Conservation (phyloP, 1,140 invertebrate genomes). For the Drosophila pectinifera region DNA sequence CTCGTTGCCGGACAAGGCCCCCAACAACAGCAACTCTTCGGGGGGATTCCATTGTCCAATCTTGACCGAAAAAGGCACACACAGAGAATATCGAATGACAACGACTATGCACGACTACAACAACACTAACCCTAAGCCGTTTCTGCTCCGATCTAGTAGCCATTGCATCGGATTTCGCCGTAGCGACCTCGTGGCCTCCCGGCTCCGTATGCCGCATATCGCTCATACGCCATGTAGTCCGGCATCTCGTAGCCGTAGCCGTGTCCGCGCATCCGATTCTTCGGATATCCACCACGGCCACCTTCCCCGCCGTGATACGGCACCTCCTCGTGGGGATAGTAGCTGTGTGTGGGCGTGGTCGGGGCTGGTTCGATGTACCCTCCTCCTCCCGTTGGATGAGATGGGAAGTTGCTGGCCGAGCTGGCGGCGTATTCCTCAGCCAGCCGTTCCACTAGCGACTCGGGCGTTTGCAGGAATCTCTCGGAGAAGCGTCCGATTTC, state of each 20-base stretch:
- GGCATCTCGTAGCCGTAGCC: slow-evolving; percentile 50
- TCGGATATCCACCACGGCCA: slow-evolving; percentile 19
- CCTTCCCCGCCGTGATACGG: slow-evolving; percentile 10
- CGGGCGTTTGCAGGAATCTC: slow-evolving; percentile 84
- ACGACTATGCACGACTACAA: slow-evolving; percentile 65
- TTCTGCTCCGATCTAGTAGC: slow-evolving; percentile 52
- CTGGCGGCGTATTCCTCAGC: slow-evolving; percentile 59
- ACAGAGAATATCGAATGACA: slow-evolving; percentile 80
- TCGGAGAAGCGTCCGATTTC: slow-evolving; percentile 90
- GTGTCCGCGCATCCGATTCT: slow-evolving; percentile 53
- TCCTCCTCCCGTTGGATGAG: slow-evolving; percentile 12
- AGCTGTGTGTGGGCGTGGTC: slow-evolving; percentile 39
- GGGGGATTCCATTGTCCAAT: slow-evolving; percentile 60
- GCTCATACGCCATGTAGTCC: slow-evolving; percentile 80
- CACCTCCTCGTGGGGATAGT: slow-evolving; percentile 60
- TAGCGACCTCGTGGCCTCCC: slow-evolving; percentile 58
- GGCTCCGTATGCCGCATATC: slow-evolving; percentile 60
- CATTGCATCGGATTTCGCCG: slow-evolving; percentile 72
- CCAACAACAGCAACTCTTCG: slow-evolving; percentile 50
- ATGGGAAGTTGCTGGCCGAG: slow-evolving; percentile 11
- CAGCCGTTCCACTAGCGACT: slow-evolving; percentile 63
- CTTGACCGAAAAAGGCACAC: slow-evolving; percentile 83
- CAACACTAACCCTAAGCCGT: slow-evolving; percentile 46
- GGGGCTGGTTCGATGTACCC: slow-evolving; percentile 44
- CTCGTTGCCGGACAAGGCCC: slow-evolving; percentile 58